phyloP scores from a whole-genome alignment of 2,888 invertebrate genomes.

The Pyrochroa serraticornis region DNA sequence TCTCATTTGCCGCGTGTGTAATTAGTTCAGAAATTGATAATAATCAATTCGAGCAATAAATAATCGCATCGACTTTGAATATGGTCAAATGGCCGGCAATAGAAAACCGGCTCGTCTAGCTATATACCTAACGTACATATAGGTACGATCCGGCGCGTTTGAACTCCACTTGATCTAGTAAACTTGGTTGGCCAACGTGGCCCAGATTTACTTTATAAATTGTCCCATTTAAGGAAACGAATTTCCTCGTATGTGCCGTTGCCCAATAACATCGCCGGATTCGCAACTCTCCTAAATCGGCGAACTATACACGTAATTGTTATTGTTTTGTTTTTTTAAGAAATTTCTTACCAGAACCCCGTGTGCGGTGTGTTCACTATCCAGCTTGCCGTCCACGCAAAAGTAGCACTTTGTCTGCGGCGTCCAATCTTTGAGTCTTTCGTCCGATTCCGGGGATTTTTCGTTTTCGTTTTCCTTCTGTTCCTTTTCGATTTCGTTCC shows the following conservation, averaged over 20 bases:
- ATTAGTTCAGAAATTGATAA: constrained; percentile 44
- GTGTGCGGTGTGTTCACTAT: constrained; percentile 62
- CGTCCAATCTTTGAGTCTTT: constrained; percentile 71
- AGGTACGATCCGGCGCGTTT: not conserved
- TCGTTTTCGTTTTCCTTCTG: constrained; percentile 43
- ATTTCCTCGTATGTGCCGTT: constrained; percentile 3
- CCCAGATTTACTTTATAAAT: constrained; percentile 25
- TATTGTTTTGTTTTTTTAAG: constrained; percentile 22
- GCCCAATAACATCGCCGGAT: constrained; percentile 9
- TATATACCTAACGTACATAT: not conserved
- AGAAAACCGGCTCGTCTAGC: not conserved
- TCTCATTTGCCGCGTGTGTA: constrained; percentile 30
- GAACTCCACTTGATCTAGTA: constrained; percentile 13
- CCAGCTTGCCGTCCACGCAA: constrained; percentile 77
- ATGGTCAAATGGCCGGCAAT: not conserved
- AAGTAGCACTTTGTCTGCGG: constrained; percentile 82
- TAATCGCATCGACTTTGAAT: constrained; percentile 6
- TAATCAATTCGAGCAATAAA: constrained; percentile 19
- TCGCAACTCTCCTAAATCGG: no score
- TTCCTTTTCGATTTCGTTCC: constrained; percentile 40
- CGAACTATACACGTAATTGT: not conserved
- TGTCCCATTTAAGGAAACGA: constrained; percentile 34
- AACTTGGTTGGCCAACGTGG: constrained; percentile 8
- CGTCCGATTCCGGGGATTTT: constrained; percentile 39
- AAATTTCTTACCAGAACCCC: constrained; percentile 61